Evolutionary conservation across 1,140 invertebrate genomes (phyloP), one percentile per base, ranked within the genome.

Genomic region (Aphelinus atriplicis): DNA sequence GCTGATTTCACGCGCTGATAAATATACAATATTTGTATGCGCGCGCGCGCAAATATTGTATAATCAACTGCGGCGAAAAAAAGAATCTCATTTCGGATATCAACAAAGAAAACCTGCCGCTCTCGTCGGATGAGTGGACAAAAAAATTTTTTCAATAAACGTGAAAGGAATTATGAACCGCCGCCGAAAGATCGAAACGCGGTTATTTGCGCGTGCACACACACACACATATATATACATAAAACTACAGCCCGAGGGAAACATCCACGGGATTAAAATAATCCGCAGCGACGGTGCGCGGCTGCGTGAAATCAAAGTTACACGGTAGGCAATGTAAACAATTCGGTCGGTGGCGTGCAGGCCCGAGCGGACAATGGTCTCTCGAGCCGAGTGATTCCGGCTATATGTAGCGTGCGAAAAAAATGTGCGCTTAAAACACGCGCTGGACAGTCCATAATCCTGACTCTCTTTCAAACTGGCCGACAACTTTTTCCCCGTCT

Each of bases 301-400:
- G 68, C 72, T 63, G 72, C 51, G 58, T 74, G 58, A 74, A 73
- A 73, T 73, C 65, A 68, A 67, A 68, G 57, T 68, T 73, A 67
- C 48, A 73, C 65, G 50, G 53, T 50, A 43, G 47, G 51, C 56
- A 66, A 66, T 60, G 63, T 66, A 74, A 74, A 74, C 50, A 69
- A 68, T 74, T 61, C 47, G 42, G 26, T 26, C 26, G 26, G 26
- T 26, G 26, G 46, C 71, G 56, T 56, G 7, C 64, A 50, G 10
- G 57, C 64, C 26, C 45, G 43, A 1, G 46, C 1, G 45, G 53
- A 7, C 43, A 55, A 43, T 46, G 56, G 67, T 73, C 67, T 9
- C 42, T 46, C 62, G 70, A n/a, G 69, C 57, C n/a, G 26, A 26
- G 26, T 26, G 26, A 26, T 26, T 26, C 26, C 26, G 26, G 26